phyloP scores from a whole-genome alignment of 2,113 vertebrate species.

The Sapayoa aenigma region DNA sequence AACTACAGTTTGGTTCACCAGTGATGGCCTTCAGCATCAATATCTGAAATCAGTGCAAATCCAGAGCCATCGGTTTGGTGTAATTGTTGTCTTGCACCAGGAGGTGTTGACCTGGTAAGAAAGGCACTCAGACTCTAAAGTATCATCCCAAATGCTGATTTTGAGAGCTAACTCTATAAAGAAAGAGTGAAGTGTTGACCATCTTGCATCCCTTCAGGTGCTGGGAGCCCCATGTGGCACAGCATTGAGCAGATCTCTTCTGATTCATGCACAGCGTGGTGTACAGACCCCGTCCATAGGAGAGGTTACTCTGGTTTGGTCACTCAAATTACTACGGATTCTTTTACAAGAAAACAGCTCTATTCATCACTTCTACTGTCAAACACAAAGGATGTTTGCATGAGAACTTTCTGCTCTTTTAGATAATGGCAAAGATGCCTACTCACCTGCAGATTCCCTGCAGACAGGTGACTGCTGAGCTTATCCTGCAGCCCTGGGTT shows the following conservation, averaged over 20 bases:
- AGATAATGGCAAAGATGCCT: neutral
- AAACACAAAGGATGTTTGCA: neutral
- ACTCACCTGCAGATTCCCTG: neutral
- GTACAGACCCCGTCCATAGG: neutral
- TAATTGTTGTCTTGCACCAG: neutral
- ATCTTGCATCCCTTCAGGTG: neutral
- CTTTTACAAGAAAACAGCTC: neutral
- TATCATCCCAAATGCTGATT: neutral
- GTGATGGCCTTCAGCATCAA: neutral
- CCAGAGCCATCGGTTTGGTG: neutral
- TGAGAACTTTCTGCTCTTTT: neutral
- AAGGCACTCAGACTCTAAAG: neutral
- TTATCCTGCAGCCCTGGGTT: neutral
- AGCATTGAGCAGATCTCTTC: neutral
- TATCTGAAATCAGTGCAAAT: neutral
- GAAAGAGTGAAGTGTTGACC: neutral
- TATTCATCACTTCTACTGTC: neutral
- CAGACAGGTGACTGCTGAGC: neutral
- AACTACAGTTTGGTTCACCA: neutral
- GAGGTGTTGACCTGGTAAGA: neutral
- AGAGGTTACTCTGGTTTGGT: neutral
- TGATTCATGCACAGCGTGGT: accelerated
- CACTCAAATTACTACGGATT: neutral
- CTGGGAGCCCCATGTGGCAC: neutral
- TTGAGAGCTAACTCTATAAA: neutral